Conservation (phyloP, 2,797 vertebrate species). For the Molossus alvarezi region DNA sequence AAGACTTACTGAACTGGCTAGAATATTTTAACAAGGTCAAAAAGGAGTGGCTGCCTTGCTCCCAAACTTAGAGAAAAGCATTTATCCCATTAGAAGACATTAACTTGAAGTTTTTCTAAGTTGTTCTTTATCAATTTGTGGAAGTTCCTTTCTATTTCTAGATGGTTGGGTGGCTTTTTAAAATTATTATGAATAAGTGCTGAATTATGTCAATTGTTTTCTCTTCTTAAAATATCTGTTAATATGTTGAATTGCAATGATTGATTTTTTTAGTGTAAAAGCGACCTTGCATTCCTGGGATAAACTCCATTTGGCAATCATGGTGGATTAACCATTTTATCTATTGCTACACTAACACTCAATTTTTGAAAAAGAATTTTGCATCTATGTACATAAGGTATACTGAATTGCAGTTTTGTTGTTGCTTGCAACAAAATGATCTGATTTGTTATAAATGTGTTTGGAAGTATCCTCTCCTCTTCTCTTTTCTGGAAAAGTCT, state of each 20-base stretch:
- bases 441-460: not conserved
- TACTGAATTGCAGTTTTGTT: not conserved
- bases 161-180: not conserved
- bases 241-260: not conserved
- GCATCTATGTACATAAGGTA: not conserved
- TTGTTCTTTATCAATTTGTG: not conserved
- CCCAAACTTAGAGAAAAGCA: not conserved
- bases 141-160: not conserved
- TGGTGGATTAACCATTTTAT: not conserved
- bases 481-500: not conserved
- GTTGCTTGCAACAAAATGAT: not conserved
- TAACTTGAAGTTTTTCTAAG: not conserved
- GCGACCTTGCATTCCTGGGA: not conserved
- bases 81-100: not conserved
- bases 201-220: not conserved
- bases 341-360: not conserved
- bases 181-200: not conserved
- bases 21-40: not conserved
- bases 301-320: not conserved
- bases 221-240: not conserved
- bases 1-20: not conserved
- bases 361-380: not conserved
- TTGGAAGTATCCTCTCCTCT: not conserved
- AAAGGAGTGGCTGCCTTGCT: not conserved
- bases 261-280: slow-evolving; percentile 12